Evolutionary conservation across 2,797 vertebrate genomes (phyloP).

Genomic region (Pampus argenteus): DNA sequence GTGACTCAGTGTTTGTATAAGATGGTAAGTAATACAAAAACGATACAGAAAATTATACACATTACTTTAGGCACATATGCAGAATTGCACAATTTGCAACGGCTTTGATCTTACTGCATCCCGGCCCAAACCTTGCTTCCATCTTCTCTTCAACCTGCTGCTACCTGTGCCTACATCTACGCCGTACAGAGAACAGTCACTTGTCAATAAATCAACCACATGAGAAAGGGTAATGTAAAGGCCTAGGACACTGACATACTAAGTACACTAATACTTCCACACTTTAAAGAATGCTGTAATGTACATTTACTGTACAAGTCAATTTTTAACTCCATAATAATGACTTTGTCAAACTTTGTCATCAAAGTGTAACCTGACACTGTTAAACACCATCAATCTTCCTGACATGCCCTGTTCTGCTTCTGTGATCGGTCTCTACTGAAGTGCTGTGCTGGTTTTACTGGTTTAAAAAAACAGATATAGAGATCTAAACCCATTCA

Average conservation of each 20-base stretch:
- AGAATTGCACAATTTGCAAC: constrained; percentile 2
- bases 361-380: constrained; percentile 34
- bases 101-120: constrained; percentile 37
- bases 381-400: constrained; percentile 50
- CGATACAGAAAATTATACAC: neutral
- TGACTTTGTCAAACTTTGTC: constrained; percentile 38
- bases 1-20: constrained; percentile 37
- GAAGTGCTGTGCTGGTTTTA: constrained; percentile 6
- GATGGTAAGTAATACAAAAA: constrained; percentile 27
- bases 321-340: constrained; percentile 24
- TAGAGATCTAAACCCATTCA: constrained; percentile 42
- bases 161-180: constrained; percentile 22
- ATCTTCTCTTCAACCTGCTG: constrained; percentile 20
- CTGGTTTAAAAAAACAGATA: constrained; percentile 42
- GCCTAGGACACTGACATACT: constrained; percentile 35
- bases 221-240: constrained; percentile 55
- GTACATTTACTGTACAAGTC: constrained; percentile 37
- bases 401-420: constrained; percentile 24
- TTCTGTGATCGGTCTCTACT: constrained; percentile 1
- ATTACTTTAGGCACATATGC: constrained; percentile 5
- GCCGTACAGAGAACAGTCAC: constrained; percentile 42
- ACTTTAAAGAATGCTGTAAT: constrained; percentile 44
- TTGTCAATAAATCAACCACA: constrained; percentile 57
- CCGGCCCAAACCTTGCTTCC: constrained; percentile 10
- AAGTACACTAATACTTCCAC: constrained; percentile 42